These are phyloP conservation scores for Orthosia cruda DNA, from an alignment of 2,888 invertebrate genomes.

Conservation along the genomic window DNA sequence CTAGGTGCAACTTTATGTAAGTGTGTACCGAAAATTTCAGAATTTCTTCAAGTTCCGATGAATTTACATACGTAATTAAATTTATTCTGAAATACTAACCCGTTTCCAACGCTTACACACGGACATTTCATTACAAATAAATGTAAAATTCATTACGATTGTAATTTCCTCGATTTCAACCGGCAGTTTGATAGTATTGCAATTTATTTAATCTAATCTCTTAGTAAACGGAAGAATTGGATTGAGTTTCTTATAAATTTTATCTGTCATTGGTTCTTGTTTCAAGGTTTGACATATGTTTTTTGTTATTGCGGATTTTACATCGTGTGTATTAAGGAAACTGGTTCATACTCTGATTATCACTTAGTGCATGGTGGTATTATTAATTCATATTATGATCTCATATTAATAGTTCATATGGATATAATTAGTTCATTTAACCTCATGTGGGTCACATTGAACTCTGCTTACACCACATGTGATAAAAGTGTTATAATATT, in stretches of 20 bases:
- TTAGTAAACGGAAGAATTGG: slow-evolving; percentile 17
- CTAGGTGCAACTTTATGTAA: too few relatives aligned
- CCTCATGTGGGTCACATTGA: slow-evolving; percentile 20
- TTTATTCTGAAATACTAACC: slow-evolving; percentile 61
- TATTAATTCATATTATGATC: not conserved
- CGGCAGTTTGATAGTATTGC: not conserved
- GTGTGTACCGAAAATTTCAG: slow-evolving; percentile 9
- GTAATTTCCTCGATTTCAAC: slow-evolving; percentile 27
- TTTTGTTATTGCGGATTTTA: slow-evolving; percentile 20
- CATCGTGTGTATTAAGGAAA: slow-evolving; percentile 25
- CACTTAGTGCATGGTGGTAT: not conserved
- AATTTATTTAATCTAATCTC: slow-evolving; percentile 33
- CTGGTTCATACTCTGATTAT: not conserved
- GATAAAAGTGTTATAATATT: slow-evolving; percentile 40
- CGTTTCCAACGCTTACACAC: slow-evolving; percentile 51
- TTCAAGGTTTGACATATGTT: slow-evolving; percentile 9
- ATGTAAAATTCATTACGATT: slow-evolving; percentile 30
- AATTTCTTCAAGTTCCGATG: slow-evolving; percentile 1
- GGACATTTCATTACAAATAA: slow-evolving; percentile 35
- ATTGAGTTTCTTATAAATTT: slow-evolving; percentile 20
- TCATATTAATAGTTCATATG: not conserved
- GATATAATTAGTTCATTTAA: slow-evolving; percentile 1
- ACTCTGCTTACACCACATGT: slow-evolving; percentile 16
- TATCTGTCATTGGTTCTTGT: slow-evolving; percentile 19
- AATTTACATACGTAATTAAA: slow-evolving; percentile 59